Percentiles rank a stretch among this genome's conserved stretches.
phyloP scores from a whole-genome alignment of 2,113 vertebrate species.

The Alligator mississippiensis region DNA sequence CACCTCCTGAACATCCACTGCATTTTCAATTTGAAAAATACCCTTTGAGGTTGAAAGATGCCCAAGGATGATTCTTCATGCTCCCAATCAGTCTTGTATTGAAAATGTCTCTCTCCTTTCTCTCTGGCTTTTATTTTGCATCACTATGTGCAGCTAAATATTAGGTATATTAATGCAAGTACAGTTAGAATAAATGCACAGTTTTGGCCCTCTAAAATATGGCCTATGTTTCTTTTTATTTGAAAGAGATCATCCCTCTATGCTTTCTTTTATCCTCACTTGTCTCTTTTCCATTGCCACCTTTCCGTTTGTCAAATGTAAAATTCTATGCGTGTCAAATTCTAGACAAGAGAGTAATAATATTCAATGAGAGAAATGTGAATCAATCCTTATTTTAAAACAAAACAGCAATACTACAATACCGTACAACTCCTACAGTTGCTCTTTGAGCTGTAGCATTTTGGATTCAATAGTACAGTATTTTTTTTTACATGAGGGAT shows the following conservation, averaged over 20 bases:
- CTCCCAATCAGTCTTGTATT: not conserved
- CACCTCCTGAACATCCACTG: not conserved
- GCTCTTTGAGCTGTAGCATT: fast-evolving
- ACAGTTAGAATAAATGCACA: not conserved
- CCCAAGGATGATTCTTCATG: not conserved
- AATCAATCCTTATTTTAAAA: not conserved
- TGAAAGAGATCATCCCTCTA: not conserved
- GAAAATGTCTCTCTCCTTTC: not conserved
- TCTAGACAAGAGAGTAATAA: not conserved
- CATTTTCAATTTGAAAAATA: not conserved
- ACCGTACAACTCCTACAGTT: not conserved
- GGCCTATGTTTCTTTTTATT: not conserved
- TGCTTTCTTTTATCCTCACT: not conserved
- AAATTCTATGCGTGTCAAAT: not conserved
- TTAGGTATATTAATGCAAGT: not conserved
- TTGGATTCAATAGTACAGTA: not conserved
- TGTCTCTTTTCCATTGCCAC: not conserved
- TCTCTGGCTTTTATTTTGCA: not conserved
- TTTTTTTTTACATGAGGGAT: not conserved
- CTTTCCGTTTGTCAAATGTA: not conserved
- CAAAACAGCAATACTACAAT: not conserved
- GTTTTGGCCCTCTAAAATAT: not conserved
- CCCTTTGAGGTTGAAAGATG: not conserved
- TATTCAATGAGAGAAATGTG: not conserved
- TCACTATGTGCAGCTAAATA: not conserved